phyloP scores from a whole-genome alignment of 2,888 invertebrate species.

The Agrochola litura region DNA sequence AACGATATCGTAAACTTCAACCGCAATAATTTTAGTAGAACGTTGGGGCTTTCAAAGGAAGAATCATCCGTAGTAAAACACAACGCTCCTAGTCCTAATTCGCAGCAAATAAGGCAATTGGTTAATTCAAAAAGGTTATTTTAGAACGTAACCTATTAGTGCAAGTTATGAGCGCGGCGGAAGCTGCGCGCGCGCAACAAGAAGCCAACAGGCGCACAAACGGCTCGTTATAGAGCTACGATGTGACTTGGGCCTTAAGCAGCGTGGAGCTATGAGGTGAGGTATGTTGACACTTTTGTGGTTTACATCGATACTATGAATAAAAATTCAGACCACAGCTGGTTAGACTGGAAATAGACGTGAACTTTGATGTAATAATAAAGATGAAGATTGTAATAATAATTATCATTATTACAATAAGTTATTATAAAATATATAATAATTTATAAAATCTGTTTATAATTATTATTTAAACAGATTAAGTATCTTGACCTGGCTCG shows the following conservation, averaged over 20 bases:
- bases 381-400: too few relatives aligned
- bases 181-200: conserved; percentile 63
- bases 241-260: conserved; percentile 68
- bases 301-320: background rate
- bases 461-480: too few relatives aligned
- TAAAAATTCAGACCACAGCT: background rate
- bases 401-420: too few relatives aligned
- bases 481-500: too few relatives aligned
- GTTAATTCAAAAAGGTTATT: conserved; percentile 34
- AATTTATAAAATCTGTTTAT: too few relatives aligned
- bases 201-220: conserved; percentile 57
- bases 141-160: conserved; percentile 60
- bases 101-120: conserved; percentile 1
- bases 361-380: background rate
- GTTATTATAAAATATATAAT: too few relatives aligned
- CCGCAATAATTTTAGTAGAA: background rate
- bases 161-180: conserved; percentile 57
- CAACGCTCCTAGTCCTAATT: background rate
- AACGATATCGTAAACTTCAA: background rate
- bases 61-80: background rate
- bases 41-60: background rate
- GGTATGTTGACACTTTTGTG: conserved; percentile 22
- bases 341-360: background rate
- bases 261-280: conserved; percentile 41
- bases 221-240: conserved; percentile 65